These are phyloP conservation scores for Probosciger aterrimus DNA, from an alignment of 2,113 vertebrate species.

Conservation along the genomic window DNA sequence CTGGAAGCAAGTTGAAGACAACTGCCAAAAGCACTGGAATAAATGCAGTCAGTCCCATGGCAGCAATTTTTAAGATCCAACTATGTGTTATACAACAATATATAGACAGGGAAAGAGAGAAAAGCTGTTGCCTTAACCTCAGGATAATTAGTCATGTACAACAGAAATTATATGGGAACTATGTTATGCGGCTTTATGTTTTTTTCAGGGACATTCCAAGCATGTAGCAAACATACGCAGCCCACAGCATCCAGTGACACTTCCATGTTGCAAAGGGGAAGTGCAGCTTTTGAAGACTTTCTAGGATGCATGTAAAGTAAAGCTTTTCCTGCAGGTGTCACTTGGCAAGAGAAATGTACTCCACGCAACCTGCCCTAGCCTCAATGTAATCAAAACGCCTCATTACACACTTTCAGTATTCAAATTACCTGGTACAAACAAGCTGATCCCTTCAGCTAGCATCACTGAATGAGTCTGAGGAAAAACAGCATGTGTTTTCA, in stretches of 20 bases:
- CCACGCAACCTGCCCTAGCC: rapidly evolving
- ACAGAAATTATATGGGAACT: neutral
- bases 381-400: neutral
- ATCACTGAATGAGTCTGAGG: neutral
- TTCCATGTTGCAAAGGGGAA: rapidly evolving
- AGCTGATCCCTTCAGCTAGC: neutral
- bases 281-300: neutral
- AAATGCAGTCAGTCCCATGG: neutral
- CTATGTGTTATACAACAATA: neutral
- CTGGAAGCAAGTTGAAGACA: neutral
- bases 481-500: rapidly evolving
- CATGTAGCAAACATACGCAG: rapidly evolving
- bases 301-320: neutral
- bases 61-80: neutral
- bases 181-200: neutral
- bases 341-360: neutral
- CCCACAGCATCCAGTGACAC: neutral
- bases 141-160: neutral
- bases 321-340: neutral
- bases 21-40: neutral
- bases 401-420: neutral
- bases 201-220: neutral
- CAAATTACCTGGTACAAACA: neutral
- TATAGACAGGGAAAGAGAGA: neutral
- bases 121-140: neutral